Conservation (phyloP, 2,888 invertebrate genomes). For the Leptinotarsa peninsularis region DNA sequence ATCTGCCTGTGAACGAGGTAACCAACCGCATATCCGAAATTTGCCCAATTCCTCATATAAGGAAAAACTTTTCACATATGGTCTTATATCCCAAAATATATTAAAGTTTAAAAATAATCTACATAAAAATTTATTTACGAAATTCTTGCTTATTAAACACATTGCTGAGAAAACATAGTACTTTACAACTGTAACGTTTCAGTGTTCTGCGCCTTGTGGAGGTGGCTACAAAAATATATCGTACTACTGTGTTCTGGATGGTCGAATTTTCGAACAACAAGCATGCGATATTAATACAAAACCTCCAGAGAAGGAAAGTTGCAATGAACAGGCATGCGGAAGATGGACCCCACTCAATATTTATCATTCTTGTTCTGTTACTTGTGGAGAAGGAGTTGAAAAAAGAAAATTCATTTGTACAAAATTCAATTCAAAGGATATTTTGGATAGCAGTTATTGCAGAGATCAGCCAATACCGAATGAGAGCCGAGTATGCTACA, state of each 20-base stretch:
- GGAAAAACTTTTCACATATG: no score
- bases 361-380: slow-evolving; percentile 66
- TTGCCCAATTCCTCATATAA: no score
- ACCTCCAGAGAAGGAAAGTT: slow-evolving; percentile 58
- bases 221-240: slow-evolving; percentile 65
- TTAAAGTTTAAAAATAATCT: no score
- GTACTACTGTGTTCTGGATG: slow-evolving; percentile 70
- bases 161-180: no score
- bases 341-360: slow-evolving; percentile 70
- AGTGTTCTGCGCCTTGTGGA: slow-evolving; percentile 79
- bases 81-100: no score
- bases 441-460: slow-evolving; percentile 55
- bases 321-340: slow-evolving; percentile 64
- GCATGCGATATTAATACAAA: slow-evolving; percentile 61
- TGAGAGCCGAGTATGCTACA: slow-evolving; percentile 49
- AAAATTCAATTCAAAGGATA: slow-evolving; percentile 56
- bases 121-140: no score
- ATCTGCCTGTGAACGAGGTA: no score
- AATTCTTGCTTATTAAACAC: no score
- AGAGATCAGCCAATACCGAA: slow-evolving; percentile 53
- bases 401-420: slow-evolving; percentile 62
- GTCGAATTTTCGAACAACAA: slow-evolving; percentile 63
- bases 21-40: no score
- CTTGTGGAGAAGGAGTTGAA: slow-evolving; percentile 68
- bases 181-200: slow-evolving; percentile 35